A percentile compares a stretch with the other conserved stretches of the same genome.
Evolutionary conservation across 2,888 invertebrate genomes (phyloP).

Genomic region (Odontocolon sp.): DNA sequence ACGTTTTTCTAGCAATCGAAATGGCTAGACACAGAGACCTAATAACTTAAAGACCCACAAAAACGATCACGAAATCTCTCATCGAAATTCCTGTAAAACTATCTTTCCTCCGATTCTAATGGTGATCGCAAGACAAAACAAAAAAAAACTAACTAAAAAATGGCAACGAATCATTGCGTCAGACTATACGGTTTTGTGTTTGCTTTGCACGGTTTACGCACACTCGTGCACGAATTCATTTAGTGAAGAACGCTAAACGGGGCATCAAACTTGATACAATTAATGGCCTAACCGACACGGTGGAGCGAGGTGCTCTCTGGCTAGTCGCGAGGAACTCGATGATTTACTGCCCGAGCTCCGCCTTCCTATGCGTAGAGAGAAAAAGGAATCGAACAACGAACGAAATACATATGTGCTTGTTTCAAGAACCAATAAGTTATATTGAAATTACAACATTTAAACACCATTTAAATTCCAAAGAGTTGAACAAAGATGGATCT

Average conservation of each 20-base stretch:
- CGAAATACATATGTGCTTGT: background rate
- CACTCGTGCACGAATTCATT: constrained; percentile 55
- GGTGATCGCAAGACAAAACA: background rate
- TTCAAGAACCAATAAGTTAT: too few relatives aligned
- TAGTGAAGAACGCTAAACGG: constrained; percentile 58
- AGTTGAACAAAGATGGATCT: too few relatives aligned
- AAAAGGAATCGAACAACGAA: constrained; percentile 21
- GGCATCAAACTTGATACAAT: constrained; percentile 64
- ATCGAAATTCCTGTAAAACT: constrained; percentile 1
- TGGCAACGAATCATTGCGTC: background rate
- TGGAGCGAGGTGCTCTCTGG: background rate
- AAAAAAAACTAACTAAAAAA: background rate
- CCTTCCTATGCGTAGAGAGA: constrained; percentile 55
- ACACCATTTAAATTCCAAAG: too few relatives aligned
- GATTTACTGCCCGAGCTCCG: constrained; percentile 63
- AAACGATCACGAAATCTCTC: constrained; percentile 6
- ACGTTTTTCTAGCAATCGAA: constrained; percentile 33
- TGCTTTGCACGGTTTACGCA: background rate
- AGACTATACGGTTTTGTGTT: background rate
- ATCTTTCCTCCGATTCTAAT: background rate
- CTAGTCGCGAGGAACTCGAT: constrained; percentile 46
- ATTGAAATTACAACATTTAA: too few relatives aligned
- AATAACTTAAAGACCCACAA: constrained; percentile 30
- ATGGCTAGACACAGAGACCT: constrained; percentile 3
- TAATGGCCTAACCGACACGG: constrained; percentile 63